phyloP scores from a whole-genome alignment of 1,140 invertebrate genomes.

The Dendroctonus ponderosae region DNA sequence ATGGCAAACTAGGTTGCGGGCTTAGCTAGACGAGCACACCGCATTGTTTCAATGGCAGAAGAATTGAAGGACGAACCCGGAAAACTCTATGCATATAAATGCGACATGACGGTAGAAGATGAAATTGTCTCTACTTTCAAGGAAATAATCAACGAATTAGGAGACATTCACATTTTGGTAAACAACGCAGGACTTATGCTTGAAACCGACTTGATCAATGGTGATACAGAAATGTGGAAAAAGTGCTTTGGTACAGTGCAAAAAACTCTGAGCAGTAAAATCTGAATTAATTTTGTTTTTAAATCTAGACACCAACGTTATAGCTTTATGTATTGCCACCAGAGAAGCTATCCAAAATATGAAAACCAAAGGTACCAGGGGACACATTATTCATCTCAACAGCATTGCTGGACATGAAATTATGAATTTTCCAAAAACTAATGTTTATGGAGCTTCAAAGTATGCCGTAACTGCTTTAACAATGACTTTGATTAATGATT shows the following conservation, averaged over 20 bases:
- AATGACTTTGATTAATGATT: slow-evolving; percentile 56
- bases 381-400: slow-evolving; percentile 67
- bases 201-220: slow-evolving; percentile 38
- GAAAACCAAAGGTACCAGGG: slow-evolving; percentile 58
- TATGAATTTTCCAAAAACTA: slow-evolving; percentile 29
- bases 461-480: slow-evolving; percentile 56
- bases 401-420: slow-evolving; percentile 52
- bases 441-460: slow-evolving; percentile 58
- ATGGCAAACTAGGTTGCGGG: slow-evolving; percentile 58
- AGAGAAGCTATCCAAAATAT: slow-evolving; percentile 62
- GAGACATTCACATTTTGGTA: slow-evolving; percentile 64
- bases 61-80: slow-evolving; percentile 63
- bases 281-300: background rate
- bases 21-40: slow-evolving; percentile 62
- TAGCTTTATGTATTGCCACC: slow-evolving; percentile 65
- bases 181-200: slow-evolving; percentile 63
- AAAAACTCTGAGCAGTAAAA: too few relatives aligned
- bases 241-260: slow-evolving; percentile 2
- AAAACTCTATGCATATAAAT: slow-evolving; percentile 58
- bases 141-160: slow-evolving; percentile 58
- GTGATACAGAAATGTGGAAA: slow-evolving; percentile 32
- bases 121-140: slow-evolving; percentile 62
- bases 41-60: slow-evolving; percentile 70
- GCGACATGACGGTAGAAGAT: slow-evolving; percentile 62
- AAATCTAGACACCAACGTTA: slow-evolving; percentile 33